Evolutionary conservation across 2,888 invertebrate species (phyloP), one percentile per base, ranked within the genome.

Genomic region (Aphidoletes aphidimyza): DNA sequence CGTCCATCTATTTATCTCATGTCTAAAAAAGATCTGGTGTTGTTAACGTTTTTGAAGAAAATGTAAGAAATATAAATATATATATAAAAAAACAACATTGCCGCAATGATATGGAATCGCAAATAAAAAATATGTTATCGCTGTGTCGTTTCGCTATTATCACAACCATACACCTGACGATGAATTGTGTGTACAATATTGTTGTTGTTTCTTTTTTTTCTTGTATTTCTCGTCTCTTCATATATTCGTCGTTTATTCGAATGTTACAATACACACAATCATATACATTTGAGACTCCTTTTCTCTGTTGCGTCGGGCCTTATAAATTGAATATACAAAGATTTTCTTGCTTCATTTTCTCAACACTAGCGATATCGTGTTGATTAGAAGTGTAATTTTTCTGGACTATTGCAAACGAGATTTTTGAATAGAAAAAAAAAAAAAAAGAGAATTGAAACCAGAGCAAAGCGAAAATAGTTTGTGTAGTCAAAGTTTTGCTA

Each of bases 251-350:
- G 36, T 17, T 34, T 17, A 22, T 9, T 81, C 19, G 22, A 37
- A n/a, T n/a, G 37, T 9, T 81, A 11, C 78, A 5, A 5, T 78
- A 37, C 22, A n/a, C n/a, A 37, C 81, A 81, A 81, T 81, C 81
- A 81, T 37, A 81, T 81, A 81, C 37, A 81, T 81, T 81, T 81
- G 3, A 6, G 54, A n/a, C 37, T 81, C 81, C 81, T 81, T 81
- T 81, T 81, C n/a, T 81, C 3, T 37, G 37, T 37, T 17, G 36
- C 22, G 19, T 2, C 22, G 37, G n/a, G 37, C 22, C 81, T 81
- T 81, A 81, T 81, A 81, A 81, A 81, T 37, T 81, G n/a, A 81
- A 37, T 81, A 81, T 37, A 81, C 81, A 37, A 37, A 81, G 81
- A 37, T 81, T 37, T 37, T 37, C 37, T 37, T 37, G 11, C 81